Evolutionary conservation across 1,140 invertebrate species (phyloP).

Genomic region (Berghia stephanieae): DNA sequence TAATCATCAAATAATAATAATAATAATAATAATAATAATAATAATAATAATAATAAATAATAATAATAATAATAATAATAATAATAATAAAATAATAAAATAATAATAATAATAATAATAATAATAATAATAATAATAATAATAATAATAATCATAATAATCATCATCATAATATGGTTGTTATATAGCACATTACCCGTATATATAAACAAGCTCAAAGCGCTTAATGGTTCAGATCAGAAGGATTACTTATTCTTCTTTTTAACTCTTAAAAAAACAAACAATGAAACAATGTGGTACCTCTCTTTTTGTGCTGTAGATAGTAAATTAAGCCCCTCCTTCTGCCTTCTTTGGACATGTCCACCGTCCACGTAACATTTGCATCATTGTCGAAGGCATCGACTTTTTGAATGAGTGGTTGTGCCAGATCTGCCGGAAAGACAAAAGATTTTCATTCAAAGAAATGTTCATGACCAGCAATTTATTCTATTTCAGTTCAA

Average conservation of each 20-base stretch:
- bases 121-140: background rate
- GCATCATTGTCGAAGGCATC: slow-evolving; percentile 70
- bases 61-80: too few species aligned
- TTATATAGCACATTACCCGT: too few species aligned
- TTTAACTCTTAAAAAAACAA: background rate
- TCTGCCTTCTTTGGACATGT: slow-evolving; percentile 72
- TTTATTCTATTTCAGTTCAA: too few species aligned
- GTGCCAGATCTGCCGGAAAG: slow-evolving; percentile 31
- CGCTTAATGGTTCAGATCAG: background rate
- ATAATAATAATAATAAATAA: too few species aligned
- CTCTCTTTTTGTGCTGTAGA: slow-evolving; percentile 78
- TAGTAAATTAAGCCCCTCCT: slow-evolving; percentile 86
- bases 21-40: too few species aligned
- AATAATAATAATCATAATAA: too few species aligned
- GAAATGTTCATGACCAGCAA: background rate
- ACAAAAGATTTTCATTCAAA: background rate
- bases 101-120: too few species aligned
- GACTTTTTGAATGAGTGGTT: slow-evolving; percentile 68
- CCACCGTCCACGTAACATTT: slow-evolving; percentile 78
- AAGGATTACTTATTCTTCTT: background rate
- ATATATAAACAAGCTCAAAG: too few species aligned
- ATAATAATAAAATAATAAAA: too few species aligned
- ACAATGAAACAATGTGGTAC: slow-evolving; percentile 35
- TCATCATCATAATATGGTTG: too few species aligned
- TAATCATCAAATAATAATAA: too few species aligned